These are phyloP conservation scores for Dione juno DNA, from an alignment of 2,888 invertebrate genomes.

Conservation along the genomic window DNA sequence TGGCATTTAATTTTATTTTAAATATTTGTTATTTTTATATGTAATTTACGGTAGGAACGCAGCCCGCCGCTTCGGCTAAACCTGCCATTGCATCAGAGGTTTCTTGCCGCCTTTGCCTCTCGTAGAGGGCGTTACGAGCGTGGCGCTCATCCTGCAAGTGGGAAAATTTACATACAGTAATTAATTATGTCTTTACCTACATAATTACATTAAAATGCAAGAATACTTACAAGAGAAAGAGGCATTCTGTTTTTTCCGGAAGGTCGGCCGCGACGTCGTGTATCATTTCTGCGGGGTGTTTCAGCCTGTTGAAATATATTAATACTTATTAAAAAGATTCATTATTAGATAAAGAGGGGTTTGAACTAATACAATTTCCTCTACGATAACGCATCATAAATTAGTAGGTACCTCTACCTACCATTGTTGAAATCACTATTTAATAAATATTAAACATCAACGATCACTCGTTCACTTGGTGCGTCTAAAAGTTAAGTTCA, in stretches of 20 bases:
- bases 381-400: too few species aligned
- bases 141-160: constrained; percentile 55
- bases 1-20: neutral
- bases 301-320: constrained; percentile 14
- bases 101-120: constrained; percentile 58
- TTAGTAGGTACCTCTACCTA: neutral
- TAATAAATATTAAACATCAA: neutral
- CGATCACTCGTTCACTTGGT: neutral
- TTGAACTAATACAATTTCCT: too few species aligned
- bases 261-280: constrained; percentile 55
- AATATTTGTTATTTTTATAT: neutral
- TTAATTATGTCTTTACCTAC: neutral
- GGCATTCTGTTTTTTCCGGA: constrained; percentile 57
- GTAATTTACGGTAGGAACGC: constrained; percentile 26
- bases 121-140: constrained; percentile 61
- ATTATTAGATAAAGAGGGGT: too few species aligned
- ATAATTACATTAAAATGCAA: neutral
- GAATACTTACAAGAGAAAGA: constrained; percentile 53
- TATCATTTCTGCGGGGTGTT: constrained; percentile 8
- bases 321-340: neutral
- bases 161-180: neutral
- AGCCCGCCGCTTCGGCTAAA: constrained; percentile 53
- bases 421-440: neutral
- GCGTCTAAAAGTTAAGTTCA: neutral
- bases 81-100: constrained; percentile 54